Percentiles rank a stretch among this genome's conserved stretches.
These are phyloP conservation scores for Anseranas semipalmata DNA, from an alignment of 2,113 vertebrate species.

Conservation along the genomic window DNA sequence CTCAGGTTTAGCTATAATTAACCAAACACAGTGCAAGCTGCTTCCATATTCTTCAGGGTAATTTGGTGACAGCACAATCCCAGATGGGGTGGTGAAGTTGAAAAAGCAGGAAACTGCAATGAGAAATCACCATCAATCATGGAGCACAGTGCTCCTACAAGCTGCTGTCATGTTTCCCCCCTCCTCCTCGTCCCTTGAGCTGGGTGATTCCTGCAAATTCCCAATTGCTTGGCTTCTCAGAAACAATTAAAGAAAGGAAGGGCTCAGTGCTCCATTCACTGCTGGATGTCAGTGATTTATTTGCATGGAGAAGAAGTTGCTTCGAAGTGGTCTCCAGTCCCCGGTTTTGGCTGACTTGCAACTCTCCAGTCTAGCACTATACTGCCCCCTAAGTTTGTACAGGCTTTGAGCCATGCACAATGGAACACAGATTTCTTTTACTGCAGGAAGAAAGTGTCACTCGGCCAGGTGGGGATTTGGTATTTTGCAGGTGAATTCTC, in stretches of 20 bases:
- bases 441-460: fast-evolving
- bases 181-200: not conserved
- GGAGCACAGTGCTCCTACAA: not conserved
- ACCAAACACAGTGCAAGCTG: slow-evolving; percentile 98
- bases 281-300: not conserved
- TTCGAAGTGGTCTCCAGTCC: not conserved
- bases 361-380: not conserved
- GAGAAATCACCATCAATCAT: slow-evolving; percentile 35
- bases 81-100: slow-evolving; percentile 97
- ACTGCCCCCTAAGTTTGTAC: fast-evolving
- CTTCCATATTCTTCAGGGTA: slow-evolving; percentile 98
- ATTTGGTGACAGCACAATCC: slow-evolving; percentile 93
- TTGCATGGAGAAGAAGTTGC: fast-evolving
- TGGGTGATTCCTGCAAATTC: not conserved
- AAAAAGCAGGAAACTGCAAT: slow-evolving; percentile 96
- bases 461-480: not conserved
- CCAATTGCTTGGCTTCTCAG: not conserved
- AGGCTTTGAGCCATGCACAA: not conserved
- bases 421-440: fast-evolving
- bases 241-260: not conserved
- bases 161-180: not conserved
- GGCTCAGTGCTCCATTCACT: slow-evolving; percentile 20
- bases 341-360: not conserved
- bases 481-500: not conserved
- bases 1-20: slow-evolving; percentile 93